phyloP scores from a whole-genome alignment of 2,888 invertebrate species.

The Acronicta psi region DNA sequence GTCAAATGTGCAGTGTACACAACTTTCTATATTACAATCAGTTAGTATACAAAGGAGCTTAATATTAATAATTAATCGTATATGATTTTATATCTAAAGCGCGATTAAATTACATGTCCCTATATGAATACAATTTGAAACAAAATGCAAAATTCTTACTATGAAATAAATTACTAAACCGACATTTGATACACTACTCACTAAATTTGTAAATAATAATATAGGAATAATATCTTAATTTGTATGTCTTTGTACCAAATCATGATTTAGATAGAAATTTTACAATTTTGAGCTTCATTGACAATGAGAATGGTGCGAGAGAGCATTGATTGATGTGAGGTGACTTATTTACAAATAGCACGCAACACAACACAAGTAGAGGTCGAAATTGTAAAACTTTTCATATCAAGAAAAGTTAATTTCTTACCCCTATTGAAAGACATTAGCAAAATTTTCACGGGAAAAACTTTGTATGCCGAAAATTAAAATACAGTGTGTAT shows the following conservation, averaged over 20 bases:
- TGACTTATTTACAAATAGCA: constrained; percentile 36
- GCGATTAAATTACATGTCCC: constrained; percentile 75
- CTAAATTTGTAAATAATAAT: constrained; percentile 82
- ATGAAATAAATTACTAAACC: constrained; percentile 83
- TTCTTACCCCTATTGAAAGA: constrained; percentile 69
- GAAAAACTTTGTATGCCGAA: constrained; percentile 82
- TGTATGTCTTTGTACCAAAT: constrained; percentile 88
- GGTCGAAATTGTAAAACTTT: constrained; percentile 77
- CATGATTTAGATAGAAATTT: constrained; percentile 70
- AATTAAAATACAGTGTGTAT: constrained; percentile 39
- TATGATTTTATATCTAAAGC: constrained; percentile 74
- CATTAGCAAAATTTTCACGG: constrained; percentile 81
- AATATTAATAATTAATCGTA: constrained; percentile 57
- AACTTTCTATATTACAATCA: constrained; percentile 53
- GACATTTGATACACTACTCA: constrained; percentile 68
- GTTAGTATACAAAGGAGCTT: constrained; percentile 59
- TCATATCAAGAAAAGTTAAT: constrained; percentile 79
- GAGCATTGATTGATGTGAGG: constrained; percentile 66
- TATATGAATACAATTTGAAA: constrained; percentile 74
- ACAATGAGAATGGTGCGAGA: constrained; percentile 67
- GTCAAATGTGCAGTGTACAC: constrained; percentile 51
- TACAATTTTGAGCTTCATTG: constrained; percentile 69
- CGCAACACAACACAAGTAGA: constrained; percentile 53
- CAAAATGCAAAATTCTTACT: constrained; percentile 83
- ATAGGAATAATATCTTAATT: constrained; percentile 85